A percentile compares a stretch with the other conserved stretches of the same genome.
phyloP scores from a whole-genome alignment of 2,113 vertebrate genomes.

The Rhombomys opimus region DNA sequence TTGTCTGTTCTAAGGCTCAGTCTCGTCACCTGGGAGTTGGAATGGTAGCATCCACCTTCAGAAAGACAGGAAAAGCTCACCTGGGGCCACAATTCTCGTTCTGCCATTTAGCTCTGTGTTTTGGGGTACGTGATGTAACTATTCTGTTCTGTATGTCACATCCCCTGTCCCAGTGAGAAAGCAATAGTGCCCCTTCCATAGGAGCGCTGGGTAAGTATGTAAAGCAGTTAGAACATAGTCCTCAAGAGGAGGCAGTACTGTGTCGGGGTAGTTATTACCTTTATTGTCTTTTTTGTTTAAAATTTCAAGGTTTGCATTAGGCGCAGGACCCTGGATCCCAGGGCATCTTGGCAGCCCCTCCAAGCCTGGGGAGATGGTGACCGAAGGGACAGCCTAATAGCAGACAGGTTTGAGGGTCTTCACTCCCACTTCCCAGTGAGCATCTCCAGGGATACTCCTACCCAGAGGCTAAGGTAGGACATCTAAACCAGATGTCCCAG shows the following conservation, averaged over 20 bases:
- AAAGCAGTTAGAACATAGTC: background rate
- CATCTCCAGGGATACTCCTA: background rate
- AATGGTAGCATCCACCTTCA: background rate
- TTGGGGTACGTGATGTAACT: background rate
- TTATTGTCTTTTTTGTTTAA: background rate
- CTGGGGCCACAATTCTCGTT: background rate
- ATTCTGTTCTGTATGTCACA: background rate
- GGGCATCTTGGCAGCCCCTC: background rate
- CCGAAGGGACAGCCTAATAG: background rate
- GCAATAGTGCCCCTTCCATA: background rate
- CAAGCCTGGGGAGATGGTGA: background rate
- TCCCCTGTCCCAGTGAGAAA: background rate
- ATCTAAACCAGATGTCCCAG: background rate
- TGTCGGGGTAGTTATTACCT: background rate
- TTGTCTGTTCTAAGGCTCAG: background rate
- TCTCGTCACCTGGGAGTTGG: background rate
- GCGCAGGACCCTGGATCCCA: background rate
- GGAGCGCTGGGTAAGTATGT: background rate
- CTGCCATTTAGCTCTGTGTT: background rate
- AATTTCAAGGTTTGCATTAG: background rate
- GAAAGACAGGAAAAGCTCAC: background rate
- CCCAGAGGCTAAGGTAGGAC: background rate
- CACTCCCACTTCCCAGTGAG: slow-evolving; percentile 41
- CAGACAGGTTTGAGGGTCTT: background rate
- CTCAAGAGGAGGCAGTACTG: background rate